Conservation (phyloP, 2,888 invertebrate genomes). For the Orchesella flavescens region DNA sequence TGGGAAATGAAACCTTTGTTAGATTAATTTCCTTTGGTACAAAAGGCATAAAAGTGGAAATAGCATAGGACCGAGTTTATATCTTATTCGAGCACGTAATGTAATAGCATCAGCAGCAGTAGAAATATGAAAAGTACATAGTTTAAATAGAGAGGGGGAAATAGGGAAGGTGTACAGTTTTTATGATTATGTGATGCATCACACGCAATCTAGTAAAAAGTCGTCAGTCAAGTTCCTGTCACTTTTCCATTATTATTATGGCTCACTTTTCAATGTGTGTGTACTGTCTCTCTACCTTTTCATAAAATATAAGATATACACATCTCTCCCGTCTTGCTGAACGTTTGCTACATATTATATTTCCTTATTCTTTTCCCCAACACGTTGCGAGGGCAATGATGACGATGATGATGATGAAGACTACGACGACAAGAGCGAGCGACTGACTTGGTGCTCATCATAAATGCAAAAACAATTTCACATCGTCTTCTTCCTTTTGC, state of each 20-base stretch:
- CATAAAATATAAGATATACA: background rate
- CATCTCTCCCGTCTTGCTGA: background rate
- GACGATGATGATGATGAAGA: background rate
- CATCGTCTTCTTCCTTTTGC: background rate
- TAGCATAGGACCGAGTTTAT: too few relatives aligned
- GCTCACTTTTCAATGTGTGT: background rate
- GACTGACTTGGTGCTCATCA: conserved; percentile 5
- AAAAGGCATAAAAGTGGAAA: too few relatives aligned
- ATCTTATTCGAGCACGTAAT: too few relatives aligned
- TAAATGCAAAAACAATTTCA: conserved; percentile 26
- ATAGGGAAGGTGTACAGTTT: too few relatives aligned
- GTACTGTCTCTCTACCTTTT: background rate
- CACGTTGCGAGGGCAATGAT: too few relatives aligned
- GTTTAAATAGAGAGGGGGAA: too few relatives aligned
- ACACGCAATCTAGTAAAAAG: too few relatives aligned
- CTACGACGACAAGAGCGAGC: background rate
- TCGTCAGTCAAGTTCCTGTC: too few relatives aligned
- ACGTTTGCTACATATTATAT: background rate
- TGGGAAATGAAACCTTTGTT: conserved; percentile 11
- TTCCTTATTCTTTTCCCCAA: background rate
- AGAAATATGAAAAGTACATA: too few relatives aligned
- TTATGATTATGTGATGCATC: too few relatives aligned
- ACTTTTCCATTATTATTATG: too few relatives aligned
- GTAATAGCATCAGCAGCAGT: too few relatives aligned
- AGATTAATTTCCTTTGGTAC: background rate